phyloP scores from a whole-genome alignment of 2,113 vertebrate species.

The Paracanthobrama guichenoti region DNA sequence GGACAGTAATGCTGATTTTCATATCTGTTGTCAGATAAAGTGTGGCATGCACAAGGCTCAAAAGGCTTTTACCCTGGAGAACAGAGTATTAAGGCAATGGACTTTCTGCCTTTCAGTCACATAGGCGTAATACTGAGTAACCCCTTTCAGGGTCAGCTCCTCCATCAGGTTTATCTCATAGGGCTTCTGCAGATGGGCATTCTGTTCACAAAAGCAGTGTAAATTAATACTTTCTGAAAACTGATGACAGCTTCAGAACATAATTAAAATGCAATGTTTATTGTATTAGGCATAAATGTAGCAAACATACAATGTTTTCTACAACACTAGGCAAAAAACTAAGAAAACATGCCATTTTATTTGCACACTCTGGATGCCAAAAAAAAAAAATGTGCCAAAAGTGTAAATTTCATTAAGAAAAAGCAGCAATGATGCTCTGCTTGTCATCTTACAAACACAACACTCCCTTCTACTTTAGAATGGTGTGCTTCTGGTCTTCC shows the following conservation, averaged over 20 bases:
- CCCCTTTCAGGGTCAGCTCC: constrained; percentile 97
- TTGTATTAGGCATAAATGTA: not conserved
- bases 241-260: not conserved
- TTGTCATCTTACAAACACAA: not conserved
- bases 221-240: not conserved
- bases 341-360: not conserved
- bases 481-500: not conserved
- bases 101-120: constrained; percentile 99
- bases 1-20: not conserved
- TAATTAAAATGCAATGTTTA: not conserved
- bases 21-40: not conserved
- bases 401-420: too few species aligned
- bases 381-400: too few species aligned
- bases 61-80: constrained; percentile 88
- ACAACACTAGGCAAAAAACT: not conserved
- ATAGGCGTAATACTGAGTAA: constrained; percentile 99
- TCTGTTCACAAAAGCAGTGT: constrained; percentile 70
- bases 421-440: not conserved
- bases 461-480: not conserved
- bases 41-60: not conserved
- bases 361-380: not conserved
- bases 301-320: not conserved
- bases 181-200: constrained; percentile 94
- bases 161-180: constrained; percentile 99
- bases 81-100: constrained; percentile 98